phyloP scores from a whole-genome alignment of 2,888 invertebrate genomes.

The Leptopilina myrica region DNA sequence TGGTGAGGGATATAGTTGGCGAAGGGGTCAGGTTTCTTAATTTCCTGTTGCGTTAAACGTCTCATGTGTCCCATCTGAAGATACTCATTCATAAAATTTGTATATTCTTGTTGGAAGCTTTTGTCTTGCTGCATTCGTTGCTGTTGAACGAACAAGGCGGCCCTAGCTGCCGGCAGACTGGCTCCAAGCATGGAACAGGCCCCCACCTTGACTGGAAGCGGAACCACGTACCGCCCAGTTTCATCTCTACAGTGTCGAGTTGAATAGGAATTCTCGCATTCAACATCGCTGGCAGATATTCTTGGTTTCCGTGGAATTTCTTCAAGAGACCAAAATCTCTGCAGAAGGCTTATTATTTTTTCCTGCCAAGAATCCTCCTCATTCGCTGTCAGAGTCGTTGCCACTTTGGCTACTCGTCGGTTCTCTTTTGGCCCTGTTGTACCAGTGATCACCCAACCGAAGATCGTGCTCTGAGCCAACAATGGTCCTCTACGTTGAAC shows the following conservation, averaged over 20 bases:
- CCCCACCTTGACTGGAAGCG: neutral
- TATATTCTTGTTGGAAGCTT: neutral
- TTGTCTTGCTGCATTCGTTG: slow-evolving; percentile 1
- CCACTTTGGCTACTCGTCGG: too few species aligned
- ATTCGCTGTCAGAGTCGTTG: too few species aligned
- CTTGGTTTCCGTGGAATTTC: neutral
- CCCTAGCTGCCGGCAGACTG: neutral
- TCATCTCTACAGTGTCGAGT: neutral
- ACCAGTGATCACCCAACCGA: slow-evolving; percentile 28
- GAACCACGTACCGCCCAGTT: slow-evolving; percentile 5
- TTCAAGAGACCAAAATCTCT: neutral
- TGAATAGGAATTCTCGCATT: neutral
- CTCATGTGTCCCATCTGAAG: slow-evolving; percentile 17
- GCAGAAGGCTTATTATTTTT: neutral
- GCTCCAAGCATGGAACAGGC: neutral
- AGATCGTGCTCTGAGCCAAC: neutral
- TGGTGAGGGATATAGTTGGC: slow-evolving; percentile 24
- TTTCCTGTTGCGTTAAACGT: neutral
- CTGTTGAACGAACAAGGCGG: neutral
- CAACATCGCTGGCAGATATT: neutral
- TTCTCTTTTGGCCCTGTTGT: neutral
- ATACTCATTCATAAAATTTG: slow-evolving; percentile 22
- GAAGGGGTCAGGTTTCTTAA: neutral
- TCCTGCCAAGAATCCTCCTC: neutral
- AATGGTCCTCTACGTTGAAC: neutral